These are phyloP conservation scores for Linnaemya vulpina DNA, from an alignment of 2,888 invertebrate genomes.

Conservation along the genomic window DNA sequence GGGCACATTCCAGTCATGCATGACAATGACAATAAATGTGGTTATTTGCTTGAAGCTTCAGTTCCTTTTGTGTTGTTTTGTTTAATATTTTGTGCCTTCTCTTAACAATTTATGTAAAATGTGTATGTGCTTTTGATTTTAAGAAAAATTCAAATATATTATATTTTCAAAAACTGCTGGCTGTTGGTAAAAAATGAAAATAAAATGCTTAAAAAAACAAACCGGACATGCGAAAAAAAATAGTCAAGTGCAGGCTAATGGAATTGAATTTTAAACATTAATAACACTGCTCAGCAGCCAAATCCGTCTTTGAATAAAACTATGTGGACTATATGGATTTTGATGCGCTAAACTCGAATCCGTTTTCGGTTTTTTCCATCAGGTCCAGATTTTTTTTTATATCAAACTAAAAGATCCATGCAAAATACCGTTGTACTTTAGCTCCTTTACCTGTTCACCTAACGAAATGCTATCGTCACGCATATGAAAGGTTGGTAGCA, in stretches of 20 bases:
- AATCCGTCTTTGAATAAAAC: too few species aligned
- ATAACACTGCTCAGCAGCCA: too few species aligned
- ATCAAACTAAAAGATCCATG: too few species aligned
- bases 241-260: background rate
- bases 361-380: too few species aligned
- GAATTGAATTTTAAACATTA: background rate
- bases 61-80: slow-evolving; percentile 28
- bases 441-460: too few species aligned
- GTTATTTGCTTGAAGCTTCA: slow-evolving; percentile 50
- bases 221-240: slow-evolving; percentile 12
- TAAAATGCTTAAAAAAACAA: background rate
- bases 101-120: slow-evolving; percentile 19
- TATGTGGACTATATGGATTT: too few species aligned
- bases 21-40: slow-evolving; percentile 69
- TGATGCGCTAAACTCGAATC: too few species aligned
- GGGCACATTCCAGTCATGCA: slow-evolving; percentile 72
- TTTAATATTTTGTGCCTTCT: slow-evolving; percentile 6
- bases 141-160: background rate
- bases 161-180: background rate
- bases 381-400: too few species aligned
- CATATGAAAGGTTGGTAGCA: too few species aligned
- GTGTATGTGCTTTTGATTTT: slow-evolving; percentile 12
- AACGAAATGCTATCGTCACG: too few species aligned
- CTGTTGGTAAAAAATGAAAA: background rate
- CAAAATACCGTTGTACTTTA: too few species aligned